Evolutionary conservation across 2,113 vertebrate species (phyloP).

Genomic region (Salvelinus fontinalis): DNA sequence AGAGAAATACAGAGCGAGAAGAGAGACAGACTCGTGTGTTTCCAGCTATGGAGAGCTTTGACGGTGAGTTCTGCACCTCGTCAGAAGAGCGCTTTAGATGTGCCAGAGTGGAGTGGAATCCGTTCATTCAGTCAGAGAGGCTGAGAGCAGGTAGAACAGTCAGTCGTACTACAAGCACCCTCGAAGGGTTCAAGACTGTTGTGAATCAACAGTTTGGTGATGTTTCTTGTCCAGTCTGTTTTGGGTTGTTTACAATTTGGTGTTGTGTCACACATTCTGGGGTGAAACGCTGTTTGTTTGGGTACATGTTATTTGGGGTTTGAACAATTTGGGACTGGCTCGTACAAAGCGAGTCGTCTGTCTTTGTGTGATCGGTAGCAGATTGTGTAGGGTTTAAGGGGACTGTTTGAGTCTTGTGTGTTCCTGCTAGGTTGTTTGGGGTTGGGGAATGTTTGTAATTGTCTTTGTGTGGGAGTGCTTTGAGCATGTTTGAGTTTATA

Average conservation of each 20-base stretch:
- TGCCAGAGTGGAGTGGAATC: slow-evolving; percentile 14
- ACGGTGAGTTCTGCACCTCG: slow-evolving; percentile 1
- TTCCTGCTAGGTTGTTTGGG: no score
- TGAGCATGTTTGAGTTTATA: not conserved
- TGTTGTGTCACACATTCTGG: no score
- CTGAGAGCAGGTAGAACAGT: not conserved
- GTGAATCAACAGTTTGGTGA: no score
- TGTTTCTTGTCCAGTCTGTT: no score
- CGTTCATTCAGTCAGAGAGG: not conserved
- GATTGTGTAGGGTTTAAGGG: not conserved
- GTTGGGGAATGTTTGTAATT: not conserved
- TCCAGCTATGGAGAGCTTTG: slow-evolving; percentile 10
- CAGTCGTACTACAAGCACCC: not conserved
- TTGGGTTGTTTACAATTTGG: no score
- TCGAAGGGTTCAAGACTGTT: not conserved
- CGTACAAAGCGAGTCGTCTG: no score
- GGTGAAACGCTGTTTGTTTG: no score
- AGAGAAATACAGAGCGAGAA: not conserved
- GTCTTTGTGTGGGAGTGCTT: not conserved
- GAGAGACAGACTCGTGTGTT: not conserved
- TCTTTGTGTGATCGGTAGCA: not conserved
- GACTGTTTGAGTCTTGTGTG: not conserved
- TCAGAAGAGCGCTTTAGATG: not conserved
- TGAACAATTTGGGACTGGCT: no score
- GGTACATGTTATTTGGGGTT: no score